Evolutionary conservation across 2,797 vertebrate genomes (phyloP), one percentile per base, ranked within the genome.

Genomic region (Enteromius paludinosus): DNA sequence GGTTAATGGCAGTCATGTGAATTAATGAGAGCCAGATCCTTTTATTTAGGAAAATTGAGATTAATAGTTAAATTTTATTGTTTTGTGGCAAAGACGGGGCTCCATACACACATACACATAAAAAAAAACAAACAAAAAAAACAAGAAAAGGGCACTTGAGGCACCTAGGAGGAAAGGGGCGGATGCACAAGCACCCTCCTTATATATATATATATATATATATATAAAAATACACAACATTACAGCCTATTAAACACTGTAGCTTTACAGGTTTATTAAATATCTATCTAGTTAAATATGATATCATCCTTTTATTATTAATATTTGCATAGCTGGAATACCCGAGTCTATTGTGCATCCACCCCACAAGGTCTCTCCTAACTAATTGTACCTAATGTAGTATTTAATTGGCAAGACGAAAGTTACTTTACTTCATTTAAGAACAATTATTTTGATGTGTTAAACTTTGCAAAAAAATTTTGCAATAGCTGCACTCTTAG

Each of bases 401-500:
- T 12, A 20, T 72, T 52, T 52, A 52, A 47, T 47, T 28, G 14
- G 14, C 23, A 28, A 20, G 5, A 52, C 17, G 1, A 7, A 52
- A 14, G 25, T 7, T 52, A 7, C n/a, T 72, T 33, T 33, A 0
- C 52, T 47, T 72, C 0, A 10, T 56, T 56, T 73, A 38, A 20
- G 6, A n/a, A 23, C 35, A 30, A 35, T 52, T 35, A 23, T 54
- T 23, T 35, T 23, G 1, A 4, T 14, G 33, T 33, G 54, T 14
- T 1, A 20, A 56, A 54, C 47, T 12, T n/a, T 47, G 14, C 0
- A 33, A 69, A 35, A 45, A 66, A 82, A 91, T 10, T 91, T 89
- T 90, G 90, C 90, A 91, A 90, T 88, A 84, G 89, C 62, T 91
- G 86, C 71, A 86, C 64, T 30, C 28, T 28, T 61, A 33, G 3